Percentiles rank a stretch among this genome's conserved stretches.
Evolutionary conservation across 2,888 invertebrate genomes (phyloP).

Genomic region (Callinectes sapidus): DNA sequence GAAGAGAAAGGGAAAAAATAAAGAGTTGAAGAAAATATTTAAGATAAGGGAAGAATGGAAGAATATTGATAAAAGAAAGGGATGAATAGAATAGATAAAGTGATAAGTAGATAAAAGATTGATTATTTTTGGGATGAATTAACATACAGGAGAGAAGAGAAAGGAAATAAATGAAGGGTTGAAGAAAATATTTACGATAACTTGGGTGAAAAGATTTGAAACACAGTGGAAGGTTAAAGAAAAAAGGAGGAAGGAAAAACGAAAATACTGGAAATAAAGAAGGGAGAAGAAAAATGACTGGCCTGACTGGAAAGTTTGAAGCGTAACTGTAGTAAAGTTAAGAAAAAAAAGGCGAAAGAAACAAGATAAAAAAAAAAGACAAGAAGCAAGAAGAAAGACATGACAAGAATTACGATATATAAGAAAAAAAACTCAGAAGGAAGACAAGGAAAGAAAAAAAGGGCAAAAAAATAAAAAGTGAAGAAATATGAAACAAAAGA

Average conservation of each 20-base stretch:
- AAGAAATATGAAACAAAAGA: not conserved
- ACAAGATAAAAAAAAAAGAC: not conserved
- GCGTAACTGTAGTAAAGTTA: not conserved
- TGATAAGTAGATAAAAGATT: too few relatives aligned
- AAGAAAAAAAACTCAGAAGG: too few relatives aligned
- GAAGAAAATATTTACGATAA: not conserved
- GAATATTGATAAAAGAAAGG: too few relatives aligned
- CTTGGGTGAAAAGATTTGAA: not conserved
- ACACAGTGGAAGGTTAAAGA: not conserved
- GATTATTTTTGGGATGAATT: too few relatives aligned
- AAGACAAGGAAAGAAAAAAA: too few relatives aligned
- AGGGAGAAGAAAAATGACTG: not conserved
- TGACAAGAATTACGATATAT: not conserved
- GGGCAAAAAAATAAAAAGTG: not conserved
- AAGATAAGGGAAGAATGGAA: too few relatives aligned
- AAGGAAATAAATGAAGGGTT: not conserved
- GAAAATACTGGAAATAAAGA: not conserved
- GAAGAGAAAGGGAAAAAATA: not conserved
- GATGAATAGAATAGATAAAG: too few relatives aligned
- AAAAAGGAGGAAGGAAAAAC: too few relatives aligned
- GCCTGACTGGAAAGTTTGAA: not conserved
- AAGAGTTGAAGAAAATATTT: not conserved
- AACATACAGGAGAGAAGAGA: not conserved
- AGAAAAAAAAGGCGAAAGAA: not conserved
- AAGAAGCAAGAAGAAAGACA: not conserved